phyloP scores from a whole-genome alignment of 2,888 invertebrate genomes.

The Heteropelma amictum region DNA sequence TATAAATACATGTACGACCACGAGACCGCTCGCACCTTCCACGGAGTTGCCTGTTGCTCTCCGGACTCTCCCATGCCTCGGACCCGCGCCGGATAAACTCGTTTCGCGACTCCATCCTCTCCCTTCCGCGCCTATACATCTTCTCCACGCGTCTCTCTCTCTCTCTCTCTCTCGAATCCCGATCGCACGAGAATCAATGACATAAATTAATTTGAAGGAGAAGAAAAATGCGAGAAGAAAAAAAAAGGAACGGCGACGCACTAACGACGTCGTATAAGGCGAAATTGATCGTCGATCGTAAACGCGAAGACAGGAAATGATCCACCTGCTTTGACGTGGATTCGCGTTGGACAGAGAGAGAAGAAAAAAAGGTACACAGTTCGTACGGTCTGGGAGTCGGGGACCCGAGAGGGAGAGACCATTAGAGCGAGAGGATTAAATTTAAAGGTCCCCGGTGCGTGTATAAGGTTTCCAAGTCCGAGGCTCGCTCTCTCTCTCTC shows the following conservation, averaged over 20 bases:
- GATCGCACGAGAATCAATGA: constrained; percentile 30
- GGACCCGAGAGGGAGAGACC: neutral
- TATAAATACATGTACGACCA: too few species aligned
- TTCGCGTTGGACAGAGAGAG: too few species aligned
- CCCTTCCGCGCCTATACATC: neutral
- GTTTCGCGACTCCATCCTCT: constrained; percentile 21
- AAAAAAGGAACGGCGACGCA: too few species aligned
- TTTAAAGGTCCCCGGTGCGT: constrained; percentile 36
- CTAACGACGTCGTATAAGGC: constrained; percentile 1
- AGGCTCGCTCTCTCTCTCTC: constrained; percentile 1
- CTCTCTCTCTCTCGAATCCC: neutral
- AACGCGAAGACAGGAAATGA: constrained; percentile 4
- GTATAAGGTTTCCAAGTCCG: constrained; percentile 13
- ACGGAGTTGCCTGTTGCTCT: constrained; percentile 11
- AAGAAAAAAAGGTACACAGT: neutral
- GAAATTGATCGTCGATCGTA: neutral
- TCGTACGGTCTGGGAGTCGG: neutral
- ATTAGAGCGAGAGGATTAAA: neutral
- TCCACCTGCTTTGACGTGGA: constrained; percentile 29
- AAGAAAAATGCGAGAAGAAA: neutral
- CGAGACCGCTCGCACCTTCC: constrained; percentile 32
- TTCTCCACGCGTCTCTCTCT: neutral
- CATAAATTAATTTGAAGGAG: constrained; percentile 10
- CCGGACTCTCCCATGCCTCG: constrained; percentile 22
- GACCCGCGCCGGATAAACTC: constrained; percentile 12